Base-by-base conservation (phyloP, 1,140 invertebrate genomes). In the Kradibia gibbosae region DNA sequence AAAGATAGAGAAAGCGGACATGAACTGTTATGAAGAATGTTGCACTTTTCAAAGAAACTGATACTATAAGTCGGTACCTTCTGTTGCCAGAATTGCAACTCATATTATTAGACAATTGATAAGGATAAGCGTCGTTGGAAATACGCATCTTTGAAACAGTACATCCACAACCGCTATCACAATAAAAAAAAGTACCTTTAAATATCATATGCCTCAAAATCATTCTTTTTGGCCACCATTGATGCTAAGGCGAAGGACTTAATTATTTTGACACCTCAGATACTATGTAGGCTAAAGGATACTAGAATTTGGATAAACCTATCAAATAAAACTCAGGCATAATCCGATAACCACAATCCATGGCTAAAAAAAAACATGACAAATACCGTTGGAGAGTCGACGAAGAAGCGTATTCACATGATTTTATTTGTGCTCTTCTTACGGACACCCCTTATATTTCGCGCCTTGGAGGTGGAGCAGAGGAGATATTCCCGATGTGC, bases 1-100 rank as follows among this genome's bases (percentile, higher is more conserved):
- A 65, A 17, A 48, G 45, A 48, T 7, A 48, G 50, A 53, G 50
- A 65, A 25, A 39, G 39, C 10, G 22, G 62, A 36, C 7, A 15
- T 20, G 20, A 36, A 36, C 34, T 67, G 20, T 67, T 67, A 67
- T 67, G 62, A 36, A 67, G 62, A 67, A 39, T 67, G 57, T 31
- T 31, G 17, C 10, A 20, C 10, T 10, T 20, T 67, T 67, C 34
- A 34, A 67, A 36, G 62, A 67, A 67, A 3, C 34, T 22, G 34
- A 67, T 31, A 22, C 34, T 67, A 36, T 67, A 36, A 67, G 34
- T 65, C 31, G 62, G 15, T 39, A 22, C 11, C 39, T 67, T 39
- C 62, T 11, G 36, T 15, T 39, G 62, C 34, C 62, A 39, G 62
- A 67, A 39, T 67, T 39, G 39, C 34, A 67, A 13, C 36, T 67